Evolutionary conservation across 2,113 vertebrate genomes (phyloP).

Genomic region (Okapia johnstoni): DNA sequence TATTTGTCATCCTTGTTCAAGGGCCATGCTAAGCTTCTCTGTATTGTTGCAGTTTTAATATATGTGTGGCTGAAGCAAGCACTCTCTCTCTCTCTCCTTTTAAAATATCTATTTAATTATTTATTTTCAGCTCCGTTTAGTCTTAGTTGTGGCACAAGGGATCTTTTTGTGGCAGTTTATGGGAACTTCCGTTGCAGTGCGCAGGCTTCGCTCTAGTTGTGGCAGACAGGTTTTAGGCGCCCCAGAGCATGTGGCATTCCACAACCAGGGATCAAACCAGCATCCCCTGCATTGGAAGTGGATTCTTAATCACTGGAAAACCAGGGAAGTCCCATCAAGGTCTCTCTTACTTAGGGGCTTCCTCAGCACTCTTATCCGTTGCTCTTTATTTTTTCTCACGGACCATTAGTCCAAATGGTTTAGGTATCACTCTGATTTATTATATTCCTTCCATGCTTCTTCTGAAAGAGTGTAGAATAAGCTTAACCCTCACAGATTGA

Average conservation of each 20-base stretch:
- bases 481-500: background rate
- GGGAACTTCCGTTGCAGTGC: background rate
- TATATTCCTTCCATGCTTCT: background rate
- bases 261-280: background rate
- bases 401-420: background rate
- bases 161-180: background rate
- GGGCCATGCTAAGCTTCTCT: background rate
- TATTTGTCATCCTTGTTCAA: background rate
- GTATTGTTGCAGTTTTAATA: background rate
- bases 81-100: background rate
- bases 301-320: background rate
- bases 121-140: background rate
- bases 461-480: background rate
- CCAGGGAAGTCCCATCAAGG: background rate
- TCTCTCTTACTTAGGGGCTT: background rate
- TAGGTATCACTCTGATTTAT: background rate
- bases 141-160: background rate
- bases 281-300: background rate
- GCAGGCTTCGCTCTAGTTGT: background rate
- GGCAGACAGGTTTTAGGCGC: background rate
- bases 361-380: background rate
- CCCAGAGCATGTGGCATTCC: background rate
- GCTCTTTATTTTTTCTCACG: background rate
- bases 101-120: background rate
- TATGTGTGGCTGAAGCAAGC: background rate